phyloP scores from a whole-genome alignment of 2,888 invertebrate species.

The Nomada ruficornis region DNA sequence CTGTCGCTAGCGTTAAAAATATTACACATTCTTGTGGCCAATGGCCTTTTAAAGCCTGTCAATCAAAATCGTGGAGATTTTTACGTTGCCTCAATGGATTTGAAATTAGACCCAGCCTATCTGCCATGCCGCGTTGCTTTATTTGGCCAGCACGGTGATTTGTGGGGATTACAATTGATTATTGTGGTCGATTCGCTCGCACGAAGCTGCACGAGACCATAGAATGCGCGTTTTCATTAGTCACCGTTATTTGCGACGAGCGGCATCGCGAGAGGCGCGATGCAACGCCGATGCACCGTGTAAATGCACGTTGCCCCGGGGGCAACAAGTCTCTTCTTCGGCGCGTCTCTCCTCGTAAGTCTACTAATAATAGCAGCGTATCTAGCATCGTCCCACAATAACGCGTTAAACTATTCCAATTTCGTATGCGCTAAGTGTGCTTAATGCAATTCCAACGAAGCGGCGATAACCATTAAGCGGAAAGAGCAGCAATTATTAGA shows the following conservation, averaged over 20 bases:
- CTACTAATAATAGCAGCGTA: conserved; percentile 54
- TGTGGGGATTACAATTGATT: conserved; percentile 59
- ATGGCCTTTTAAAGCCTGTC: background rate
- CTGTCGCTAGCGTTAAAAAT: too few species aligned
- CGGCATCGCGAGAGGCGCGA: conserved; percentile 51
- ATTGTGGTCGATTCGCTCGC: conserved; percentile 31
- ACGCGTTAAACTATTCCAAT: conserved; percentile 46
- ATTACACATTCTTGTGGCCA: too few species aligned
- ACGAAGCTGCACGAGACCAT: conserved; percentile 40
- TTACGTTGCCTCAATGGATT: background rate
- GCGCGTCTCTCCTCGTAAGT: conserved; percentile 37
- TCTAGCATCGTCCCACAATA: conserved; percentile 41
- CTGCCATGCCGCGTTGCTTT: conserved; percentile 9
- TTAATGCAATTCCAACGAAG: conserved; percentile 24
- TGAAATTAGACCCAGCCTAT: conserved; percentile 23
- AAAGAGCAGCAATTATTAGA: background rate
- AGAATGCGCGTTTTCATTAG: conserved; percentile 68
- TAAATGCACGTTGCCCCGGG: conserved; percentile 61
- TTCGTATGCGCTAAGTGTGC: conserved; percentile 17
- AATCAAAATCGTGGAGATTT: too few species aligned
- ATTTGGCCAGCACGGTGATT: conserved; percentile 43
- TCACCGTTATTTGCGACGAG: conserved; percentile 71
- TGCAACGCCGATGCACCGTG: conserved; percentile 60
- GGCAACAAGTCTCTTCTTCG: conserved; percentile 35
- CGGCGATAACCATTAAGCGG: background rate